Evolutionary conservation across 2,888 invertebrate genomes (phyloP).

Genomic region (Sesia bembeciformis): DNA sequence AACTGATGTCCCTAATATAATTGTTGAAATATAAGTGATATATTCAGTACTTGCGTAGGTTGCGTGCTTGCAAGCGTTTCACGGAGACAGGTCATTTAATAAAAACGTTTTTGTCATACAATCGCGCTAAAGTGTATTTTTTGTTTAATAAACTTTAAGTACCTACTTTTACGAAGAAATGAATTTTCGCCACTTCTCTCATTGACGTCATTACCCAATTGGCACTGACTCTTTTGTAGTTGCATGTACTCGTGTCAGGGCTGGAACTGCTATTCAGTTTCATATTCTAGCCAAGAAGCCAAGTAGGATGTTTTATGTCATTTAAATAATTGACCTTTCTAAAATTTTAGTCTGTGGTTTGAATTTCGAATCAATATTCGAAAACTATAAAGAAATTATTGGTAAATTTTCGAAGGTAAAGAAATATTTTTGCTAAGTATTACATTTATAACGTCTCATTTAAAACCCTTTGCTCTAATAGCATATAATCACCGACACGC

Average conservation of each 20-base stretch:
- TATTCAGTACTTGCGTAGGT: neutral
- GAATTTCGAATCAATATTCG: no score
- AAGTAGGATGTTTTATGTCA: no score
- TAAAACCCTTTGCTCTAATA: slow-evolving; percentile 11
- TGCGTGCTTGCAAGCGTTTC: neutral
- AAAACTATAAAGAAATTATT: no score
- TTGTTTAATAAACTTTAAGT: neutral
- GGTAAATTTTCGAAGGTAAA: no score
- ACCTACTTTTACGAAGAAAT: neutral
- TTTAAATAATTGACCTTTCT: no score
- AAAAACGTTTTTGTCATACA: neutral
- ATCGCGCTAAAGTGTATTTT: neutral
- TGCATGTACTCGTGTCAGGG: no score
- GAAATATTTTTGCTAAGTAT: no score
- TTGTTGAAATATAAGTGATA: slow-evolving; percentile 1
- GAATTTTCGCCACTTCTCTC: neutral
- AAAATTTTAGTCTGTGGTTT: no score
- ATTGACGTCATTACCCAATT: no score
- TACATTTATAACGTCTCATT: slow-evolving; percentile 10
- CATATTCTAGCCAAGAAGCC: no score
- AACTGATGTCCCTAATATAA: neutral
- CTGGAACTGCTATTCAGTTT: no score
- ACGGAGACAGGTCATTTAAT: neutral
- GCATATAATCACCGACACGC: slow-evolving; percentile 14
- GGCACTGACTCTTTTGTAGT: no score